These are phyloP conservation scores for Hippocampus kuda DNA, from an alignment of 2,797 vertebrate species.

Conservation along the genomic window DNA sequence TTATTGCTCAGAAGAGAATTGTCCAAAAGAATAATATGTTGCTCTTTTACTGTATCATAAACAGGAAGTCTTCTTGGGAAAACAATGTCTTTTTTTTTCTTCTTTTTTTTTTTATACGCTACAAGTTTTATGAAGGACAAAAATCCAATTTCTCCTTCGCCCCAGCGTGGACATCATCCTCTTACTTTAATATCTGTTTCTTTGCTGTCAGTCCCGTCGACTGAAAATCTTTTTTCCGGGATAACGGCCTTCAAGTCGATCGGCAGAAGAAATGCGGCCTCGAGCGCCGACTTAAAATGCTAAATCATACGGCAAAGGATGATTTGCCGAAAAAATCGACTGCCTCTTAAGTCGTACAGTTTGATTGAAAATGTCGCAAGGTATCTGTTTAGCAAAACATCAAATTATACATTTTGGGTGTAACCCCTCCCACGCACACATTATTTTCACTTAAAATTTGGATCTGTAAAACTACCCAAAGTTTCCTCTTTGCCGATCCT, in stretches of 20 bases:
- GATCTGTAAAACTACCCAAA: too few relatives aligned
- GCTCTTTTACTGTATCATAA: background rate
- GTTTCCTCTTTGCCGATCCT: too few relatives aligned
- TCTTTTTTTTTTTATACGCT: background rate
- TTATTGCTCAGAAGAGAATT: constrained; percentile 7
- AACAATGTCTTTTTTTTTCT: constrained; percentile 4
- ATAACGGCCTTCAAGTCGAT: too few relatives aligned
- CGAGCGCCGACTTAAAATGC: background rate
- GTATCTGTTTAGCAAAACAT: too few relatives aligned
- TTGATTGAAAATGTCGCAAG: too few relatives aligned
- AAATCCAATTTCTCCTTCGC: constrained; percentile 15
- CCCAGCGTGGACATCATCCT: constrained; percentile 5
- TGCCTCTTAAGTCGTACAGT: too few relatives aligned
- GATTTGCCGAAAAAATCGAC: too few relatives aligned
- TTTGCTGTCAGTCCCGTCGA: background rate
- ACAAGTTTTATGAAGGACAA: constrained; percentile 6
- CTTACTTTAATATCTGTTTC: constrained; percentile 6
- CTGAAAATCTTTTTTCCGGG: too few relatives aligned
- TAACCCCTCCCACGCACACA: too few relatives aligned
- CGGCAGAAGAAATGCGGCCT: too few relatives aligned
- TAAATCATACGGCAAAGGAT: background rate
- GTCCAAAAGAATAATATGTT: constrained; percentile 7
- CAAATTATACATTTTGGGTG: too few relatives aligned
- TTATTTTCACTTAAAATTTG: too few relatives aligned
- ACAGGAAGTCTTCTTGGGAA: constrained; percentile 1